Percentiles rank a stretch among this genome's conserved stretches.
Evolutionary conservation across 2,888 invertebrate genomes (phyloP).

Genomic region (Drosophila falleni): DNA sequence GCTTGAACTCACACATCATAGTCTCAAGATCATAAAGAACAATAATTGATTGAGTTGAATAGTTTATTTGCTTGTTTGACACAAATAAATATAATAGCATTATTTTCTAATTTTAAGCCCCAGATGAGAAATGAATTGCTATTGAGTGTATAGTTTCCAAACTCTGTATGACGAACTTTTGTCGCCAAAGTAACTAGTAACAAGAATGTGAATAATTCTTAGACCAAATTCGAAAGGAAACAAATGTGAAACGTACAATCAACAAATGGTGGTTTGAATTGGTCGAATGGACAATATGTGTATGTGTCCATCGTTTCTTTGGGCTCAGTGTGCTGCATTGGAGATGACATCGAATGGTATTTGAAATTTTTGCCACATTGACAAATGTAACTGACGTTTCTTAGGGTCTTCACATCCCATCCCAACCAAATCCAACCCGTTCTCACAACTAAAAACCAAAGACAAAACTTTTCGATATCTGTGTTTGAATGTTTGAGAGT

Average conservation of each 20-base stretch:
- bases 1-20: not conserved
- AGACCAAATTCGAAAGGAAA: conserved; percentile 31
- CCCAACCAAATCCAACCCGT: conserved; percentile 10
- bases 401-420: conserved; percentile 44
- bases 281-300: conserved; percentile 23
- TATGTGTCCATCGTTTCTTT: conserved; percentile 29
- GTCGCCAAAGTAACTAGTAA: conserved; percentile 18
- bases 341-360: conserved; percentile 52
- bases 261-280: conserved; percentile 45
- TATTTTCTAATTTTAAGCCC: not conserved
- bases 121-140: conserved; percentile 13
- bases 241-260: conserved; percentile 35
- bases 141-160: conserved; percentile 36
- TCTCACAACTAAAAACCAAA: conserved; percentile 44
- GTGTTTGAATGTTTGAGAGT: not conserved
- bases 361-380: conserved; percentile 71
- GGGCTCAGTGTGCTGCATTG: not conserved
- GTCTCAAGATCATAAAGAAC: not conserved
- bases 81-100: not conserved
- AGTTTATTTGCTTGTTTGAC: not conserved
- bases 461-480: conserved; percentile 45
- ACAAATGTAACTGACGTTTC: conserved; percentile 81
- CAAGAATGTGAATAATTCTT: conserved; percentile 26
- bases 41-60: not conserved
- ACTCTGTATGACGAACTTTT: conserved; percentile 44